Base-by-base conservation (phyloP, 1,140 invertebrate genomes). In the Cherax destructor region DNA sequence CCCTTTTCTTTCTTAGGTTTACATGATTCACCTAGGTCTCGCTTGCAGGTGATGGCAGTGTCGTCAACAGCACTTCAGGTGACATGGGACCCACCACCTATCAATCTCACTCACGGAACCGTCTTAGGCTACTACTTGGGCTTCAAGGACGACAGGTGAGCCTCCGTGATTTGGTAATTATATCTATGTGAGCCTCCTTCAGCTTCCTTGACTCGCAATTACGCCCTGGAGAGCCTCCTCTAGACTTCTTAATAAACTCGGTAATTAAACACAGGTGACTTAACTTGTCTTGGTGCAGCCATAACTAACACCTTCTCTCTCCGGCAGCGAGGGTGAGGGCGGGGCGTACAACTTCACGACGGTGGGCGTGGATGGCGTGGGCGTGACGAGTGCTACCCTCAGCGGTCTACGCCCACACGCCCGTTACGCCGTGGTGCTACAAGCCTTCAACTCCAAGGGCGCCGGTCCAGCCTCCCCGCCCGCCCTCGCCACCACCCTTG, bases 21-120 rank as follows among this genome's bases (percentile, higher is more conserved):
- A 41, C 30, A 41, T 41, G 61, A 65, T 18, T 65, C 61, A 65
- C 61, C 11, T 18, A 21, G 13, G 61, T 3, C 61, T 65, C 61
- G 4, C 61, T 13, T 65, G 24, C 69, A 92, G 92, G 87, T 90
- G 4, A 95, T 96, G 91, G 95, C 97, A 1, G 94, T 97, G 2
- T 97, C 97, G 2, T 97, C 97, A 1, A 97, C 96, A 0, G 96
- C 97, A 94, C 95, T 98, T 16, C 95, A 97, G 56, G 96, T 98
- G 2, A 97, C 96, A 4, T 98, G 97, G 97, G 95, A 96, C 87
- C 96, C 97, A 0, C 97, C 97, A 0, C 86, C 96, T 30, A 94
- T 95, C 0, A 97, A 97, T 93, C 93, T 97, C 13, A 95, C 96
- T 69, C 96, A 97, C 93, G 97, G 97, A 3, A 96, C 97, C 87